Percentiles rank a stretch among this genome's conserved stretches.
Conservation (phyloP, 2,113 vertebrate species). For the Arenaria interpres region DNA sequence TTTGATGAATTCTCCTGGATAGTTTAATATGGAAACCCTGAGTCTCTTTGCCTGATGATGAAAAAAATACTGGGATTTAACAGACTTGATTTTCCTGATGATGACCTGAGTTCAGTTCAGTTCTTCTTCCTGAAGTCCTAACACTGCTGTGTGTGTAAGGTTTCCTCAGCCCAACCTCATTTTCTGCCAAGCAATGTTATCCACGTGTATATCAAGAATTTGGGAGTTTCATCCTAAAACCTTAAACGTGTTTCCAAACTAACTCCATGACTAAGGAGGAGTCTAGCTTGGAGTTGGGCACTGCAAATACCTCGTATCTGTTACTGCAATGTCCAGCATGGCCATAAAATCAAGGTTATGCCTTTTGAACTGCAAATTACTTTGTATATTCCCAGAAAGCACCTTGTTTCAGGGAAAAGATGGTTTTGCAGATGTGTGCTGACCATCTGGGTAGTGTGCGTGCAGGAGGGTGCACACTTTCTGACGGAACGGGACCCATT, state of each 20-base stretch:
- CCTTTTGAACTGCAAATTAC: background rate
- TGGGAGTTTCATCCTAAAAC: background rate
- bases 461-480: fast-evolving
- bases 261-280: background rate
- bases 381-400: background rate
- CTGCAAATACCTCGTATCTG: fast-evolving
- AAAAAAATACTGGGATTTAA: background rate
- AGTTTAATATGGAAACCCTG: background rate
- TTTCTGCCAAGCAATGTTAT: background rate
- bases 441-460: fast-evolving
- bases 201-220: fast-evolving
- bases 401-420: fast-evolving
- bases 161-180: background rate
- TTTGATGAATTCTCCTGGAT: background rate
- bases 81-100: background rate
- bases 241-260: background rate
- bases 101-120: background rate
- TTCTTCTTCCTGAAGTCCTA: background rate
- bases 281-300: background rate
- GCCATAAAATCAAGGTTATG: background rate
- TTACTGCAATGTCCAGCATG: background rate
- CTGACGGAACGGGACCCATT: background rate
- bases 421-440: background rate
- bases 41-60: background rate
- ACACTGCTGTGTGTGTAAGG: background rate